phyloP scores from a whole-genome alignment of 2,888 invertebrate genomes.

The Patella ulyssiponensis region DNA sequence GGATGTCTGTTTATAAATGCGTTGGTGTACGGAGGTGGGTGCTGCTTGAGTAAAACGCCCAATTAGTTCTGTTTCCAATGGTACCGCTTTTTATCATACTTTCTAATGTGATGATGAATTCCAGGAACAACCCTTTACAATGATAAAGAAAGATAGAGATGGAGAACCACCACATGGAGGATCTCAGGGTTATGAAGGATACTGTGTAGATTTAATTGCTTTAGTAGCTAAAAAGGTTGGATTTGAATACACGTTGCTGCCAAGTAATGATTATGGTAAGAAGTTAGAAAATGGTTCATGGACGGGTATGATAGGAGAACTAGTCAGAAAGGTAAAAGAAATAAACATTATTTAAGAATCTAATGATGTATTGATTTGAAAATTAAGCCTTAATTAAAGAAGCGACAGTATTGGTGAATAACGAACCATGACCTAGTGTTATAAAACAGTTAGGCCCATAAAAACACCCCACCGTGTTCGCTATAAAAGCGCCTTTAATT shows the following conservation, averaged over 20 bases:
- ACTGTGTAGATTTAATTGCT: constrained; percentile 91
- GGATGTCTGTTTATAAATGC: constrained; percentile 19
- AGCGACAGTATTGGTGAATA: too few relatives aligned
- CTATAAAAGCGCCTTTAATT: too few relatives aligned
- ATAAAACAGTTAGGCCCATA: too few relatives aligned
- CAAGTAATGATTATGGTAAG: constrained; percentile 77
- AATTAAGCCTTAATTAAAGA: too few relatives aligned
- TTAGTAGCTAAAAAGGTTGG: constrained; percentile 84
- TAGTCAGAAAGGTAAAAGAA: constrained; percentile 53
- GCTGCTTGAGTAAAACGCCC: not conserved
- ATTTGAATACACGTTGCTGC: constrained; percentile 85
- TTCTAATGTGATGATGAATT: not conserved
- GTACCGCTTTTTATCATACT: not conserved
- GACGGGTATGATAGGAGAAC: constrained; percentile 71
- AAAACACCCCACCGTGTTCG: too few relatives aligned
- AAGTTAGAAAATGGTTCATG: constrained; percentile 77
- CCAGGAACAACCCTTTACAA: constrained; percentile 54
- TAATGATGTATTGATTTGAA: too few relatives aligned
- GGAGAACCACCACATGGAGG: constrained; percentile 73
- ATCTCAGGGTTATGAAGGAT: constrained; percentile 76
- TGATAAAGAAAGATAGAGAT: constrained; percentile 47
- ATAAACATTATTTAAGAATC: too few relatives aligned
- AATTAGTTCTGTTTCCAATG: not conserved
- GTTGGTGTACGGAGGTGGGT: constrained; percentile 4
- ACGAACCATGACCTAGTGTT: too few relatives aligned